These are phyloP conservation scores for Pongo pygmaeus DNA, from an alignment of 2,113 vertebrate species.

Conservation along the genomic window DNA sequence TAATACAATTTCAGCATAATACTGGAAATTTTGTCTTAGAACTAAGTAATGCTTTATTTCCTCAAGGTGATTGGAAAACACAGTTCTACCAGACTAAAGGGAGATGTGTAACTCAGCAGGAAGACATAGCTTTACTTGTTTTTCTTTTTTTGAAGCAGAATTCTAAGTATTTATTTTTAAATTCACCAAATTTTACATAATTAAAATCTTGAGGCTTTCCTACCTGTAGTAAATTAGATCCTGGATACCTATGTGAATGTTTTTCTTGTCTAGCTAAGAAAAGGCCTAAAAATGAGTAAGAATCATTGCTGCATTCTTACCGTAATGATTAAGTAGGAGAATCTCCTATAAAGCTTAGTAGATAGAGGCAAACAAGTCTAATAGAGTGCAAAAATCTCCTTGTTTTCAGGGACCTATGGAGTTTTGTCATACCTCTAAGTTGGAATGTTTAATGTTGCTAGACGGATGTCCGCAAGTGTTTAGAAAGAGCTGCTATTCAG, in stretches of 20 bases:
- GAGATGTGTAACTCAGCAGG: neutral
- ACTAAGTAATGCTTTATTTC: neutral
- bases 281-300: neutral
- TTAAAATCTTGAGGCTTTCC: neutral
- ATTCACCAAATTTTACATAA: neutral
- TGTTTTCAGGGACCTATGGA: neutral
- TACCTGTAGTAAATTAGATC: neutral
- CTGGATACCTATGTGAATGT: neutral
- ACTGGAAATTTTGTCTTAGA: neutral
- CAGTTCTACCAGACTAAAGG: neutral
- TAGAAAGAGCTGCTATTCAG: neutral
- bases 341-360: neutral
- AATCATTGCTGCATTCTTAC: neutral
- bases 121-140: neutral
- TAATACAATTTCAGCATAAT: neutral
- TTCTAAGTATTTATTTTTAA: slow-evolving; percentile 33
- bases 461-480: neutral
- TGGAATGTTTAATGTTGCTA: neutral
- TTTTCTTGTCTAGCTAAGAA: neutral
- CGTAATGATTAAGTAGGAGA: neutral
- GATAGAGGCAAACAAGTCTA: neutral
- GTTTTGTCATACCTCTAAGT: neutral
- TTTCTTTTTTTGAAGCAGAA: neutral
- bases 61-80: neutral
- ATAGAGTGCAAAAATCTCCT: neutral